These are phyloP conservation scores for Drosophila kurseongensis DNA, from an alignment of 1,140 invertebrate genomes.

Conservation along the genomic window DNA sequence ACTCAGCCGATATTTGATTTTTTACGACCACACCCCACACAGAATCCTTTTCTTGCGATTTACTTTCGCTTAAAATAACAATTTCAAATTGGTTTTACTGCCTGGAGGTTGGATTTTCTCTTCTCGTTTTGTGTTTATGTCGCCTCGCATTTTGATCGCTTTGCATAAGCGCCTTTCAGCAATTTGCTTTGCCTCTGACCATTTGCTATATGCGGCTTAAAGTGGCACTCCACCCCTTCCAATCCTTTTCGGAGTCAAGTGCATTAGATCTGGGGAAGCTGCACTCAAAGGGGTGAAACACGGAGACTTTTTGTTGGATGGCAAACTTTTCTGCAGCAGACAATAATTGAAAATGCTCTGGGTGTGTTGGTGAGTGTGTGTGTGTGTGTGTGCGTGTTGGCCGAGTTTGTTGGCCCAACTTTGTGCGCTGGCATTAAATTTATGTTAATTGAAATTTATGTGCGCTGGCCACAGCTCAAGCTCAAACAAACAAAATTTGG, in stretches of 20 bases:
- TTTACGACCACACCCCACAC: constrained; percentile 51
- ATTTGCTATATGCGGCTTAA: constrained; percentile 47
- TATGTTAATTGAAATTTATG: constrained; percentile 83
- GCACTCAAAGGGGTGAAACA: constrained; percentile 19
- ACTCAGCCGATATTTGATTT: constrained; percentile 75
- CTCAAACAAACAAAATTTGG: constrained; percentile 25
- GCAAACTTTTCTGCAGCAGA: constrained; percentile 60
- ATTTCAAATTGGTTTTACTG: constrained; percentile 83
- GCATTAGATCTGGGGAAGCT: constrained; percentile 49
- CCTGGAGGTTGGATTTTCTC: constrained; percentile 68
- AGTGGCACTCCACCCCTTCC: constrained; percentile 16
- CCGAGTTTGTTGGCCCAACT: constrained; percentile 56
- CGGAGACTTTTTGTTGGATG: constrained; percentile 6
- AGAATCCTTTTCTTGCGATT: constrained; percentile 43
- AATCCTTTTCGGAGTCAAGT: constrained; percentile 47
- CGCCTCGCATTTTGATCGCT: constrained; percentile 68
- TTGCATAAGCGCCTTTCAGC: constrained; percentile 78
- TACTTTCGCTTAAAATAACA: constrained; percentile 80
- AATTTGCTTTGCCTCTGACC: constrained; percentile 60
- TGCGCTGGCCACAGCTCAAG: constrained; percentile 34
- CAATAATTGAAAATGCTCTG: constrained; percentile 73
- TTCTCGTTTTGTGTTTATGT: constrained; percentile 36
- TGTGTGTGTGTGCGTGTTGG: constrained; percentile 9
- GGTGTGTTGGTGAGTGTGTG: background rate
- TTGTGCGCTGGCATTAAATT: constrained; percentile 64